phyloP scores from a whole-genome alignment of 2,113 vertebrate species.

The Orcinus orca region DNA sequence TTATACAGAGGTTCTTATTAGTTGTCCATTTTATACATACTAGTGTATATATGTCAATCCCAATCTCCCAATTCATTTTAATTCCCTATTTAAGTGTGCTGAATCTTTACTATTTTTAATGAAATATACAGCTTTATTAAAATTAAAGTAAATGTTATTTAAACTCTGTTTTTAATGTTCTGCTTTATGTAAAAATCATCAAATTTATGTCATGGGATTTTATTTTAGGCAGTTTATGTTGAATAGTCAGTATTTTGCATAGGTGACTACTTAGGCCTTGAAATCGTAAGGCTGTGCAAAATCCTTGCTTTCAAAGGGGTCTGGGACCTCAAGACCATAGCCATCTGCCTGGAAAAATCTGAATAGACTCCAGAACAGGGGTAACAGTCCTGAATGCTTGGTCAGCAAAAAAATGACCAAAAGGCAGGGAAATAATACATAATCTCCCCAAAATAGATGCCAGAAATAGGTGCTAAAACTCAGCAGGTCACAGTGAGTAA shows the following conservation, averaged over 20 bases:
- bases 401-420: background rate
- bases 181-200: background rate
- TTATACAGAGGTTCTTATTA: too few species aligned
- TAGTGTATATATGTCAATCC: background rate
- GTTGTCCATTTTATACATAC: background rate
- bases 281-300: background rate
- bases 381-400: background rate
- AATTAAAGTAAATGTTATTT: background rate
- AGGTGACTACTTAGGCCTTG: background rate
- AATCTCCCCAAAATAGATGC: background rate
- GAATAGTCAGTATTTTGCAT: background rate
- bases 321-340: background rate
- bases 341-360: background rate
- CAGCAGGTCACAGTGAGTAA: background rate
- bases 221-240: background rate
- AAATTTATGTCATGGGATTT: background rate
- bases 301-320: background rate
- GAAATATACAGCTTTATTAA: constrained; percentile 10
- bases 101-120: background rate
- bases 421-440: background rate
- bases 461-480: background rate
- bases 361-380: background rate
- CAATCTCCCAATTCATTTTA: background rate
- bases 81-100: background rate
- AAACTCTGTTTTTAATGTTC: background rate